Evolutionary conservation across 2,797 vertebrate genomes (phyloP), one percentile per base, ranked within the genome.

Genomic region (Trematomus bernacchii): DNA sequence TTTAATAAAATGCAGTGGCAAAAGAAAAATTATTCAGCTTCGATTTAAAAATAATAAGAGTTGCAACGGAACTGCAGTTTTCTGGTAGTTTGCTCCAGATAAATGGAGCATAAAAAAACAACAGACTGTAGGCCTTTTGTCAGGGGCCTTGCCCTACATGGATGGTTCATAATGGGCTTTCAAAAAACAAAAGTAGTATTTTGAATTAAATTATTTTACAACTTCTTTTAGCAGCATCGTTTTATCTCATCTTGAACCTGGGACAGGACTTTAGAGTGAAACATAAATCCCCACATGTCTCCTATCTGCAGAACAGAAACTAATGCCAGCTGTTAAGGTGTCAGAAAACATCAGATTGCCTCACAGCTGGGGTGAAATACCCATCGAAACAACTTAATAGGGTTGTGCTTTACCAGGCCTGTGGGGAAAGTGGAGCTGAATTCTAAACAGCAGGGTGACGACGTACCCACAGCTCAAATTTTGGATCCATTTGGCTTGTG

Each of bases 301-400:
- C 44, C 58, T 43, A 10, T 53, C 52, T 37, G 54, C 66, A 79
- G 59, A 70, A 54, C 47, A 73, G 63, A 21, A 76, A 72, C 46
- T 6, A 33, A 72, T 52, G 52, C 1, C 15, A 42, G 60, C 43
- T 58, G 58, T 85, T 76, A 68, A 13, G 54, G 27, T 76, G 74
- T 78, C 73, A 84, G 53, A 66, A 64, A 46, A 46, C n/a, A 64
- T 48, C 65, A 54, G 69, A 57, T 68, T 51, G 70, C 43, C 16
- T 16, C 64, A 66, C 51, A 19, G 42, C 23, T 37, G n/a, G 30
- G 44, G 6, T 64, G 58, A 58, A 82, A 75, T 19, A 57, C 6
- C 21, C 55, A 62, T 66, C 48, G 53, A 52, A 73, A 70, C 61
- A 67, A 47, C 59, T 48, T 51, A 62, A 80, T 48, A 7, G 69